Conservation (phyloP, 1,140 invertebrate genomes). For the Holcopasites calliopsidis region DNA sequence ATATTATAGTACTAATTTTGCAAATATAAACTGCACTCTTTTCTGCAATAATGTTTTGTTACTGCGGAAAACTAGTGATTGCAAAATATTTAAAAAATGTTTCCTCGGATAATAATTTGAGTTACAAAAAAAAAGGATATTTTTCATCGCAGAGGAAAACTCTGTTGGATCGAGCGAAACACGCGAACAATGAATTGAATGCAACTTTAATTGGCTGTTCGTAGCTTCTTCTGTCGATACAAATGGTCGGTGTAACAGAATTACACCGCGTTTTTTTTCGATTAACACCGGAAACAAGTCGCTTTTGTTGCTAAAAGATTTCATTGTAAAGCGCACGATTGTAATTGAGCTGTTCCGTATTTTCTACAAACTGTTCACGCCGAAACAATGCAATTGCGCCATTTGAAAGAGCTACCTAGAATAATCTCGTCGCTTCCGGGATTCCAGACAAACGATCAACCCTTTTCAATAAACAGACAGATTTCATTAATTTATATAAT, state of each 20-base stretch:
- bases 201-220: conserved; percentile 2
- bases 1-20: too few species aligned
- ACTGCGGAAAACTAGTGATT: too few species aligned
- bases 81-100: not conserved
- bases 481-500: too few species aligned
- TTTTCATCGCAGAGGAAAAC: not conserved
- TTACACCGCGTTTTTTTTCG: not conserved
- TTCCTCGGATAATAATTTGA: too few species aligned
- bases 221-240: not conserved
- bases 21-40: too few species aligned
- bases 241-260: conserved; percentile 21
- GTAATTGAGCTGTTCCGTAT: not conserved
- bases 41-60: too few species aligned
- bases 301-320: conserved; percentile 12
- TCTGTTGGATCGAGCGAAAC: not conserved
- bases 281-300: not conserved
- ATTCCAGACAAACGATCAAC: too few species aligned
- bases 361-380: not conserved
- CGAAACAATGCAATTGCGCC: not conserved
- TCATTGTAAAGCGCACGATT: not conserved
- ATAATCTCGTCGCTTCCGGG: not conserved
- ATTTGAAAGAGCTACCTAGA: too few species aligned
- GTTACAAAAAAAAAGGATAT: not conserved
- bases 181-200: not conserved
- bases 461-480: too few species aligned